These are phyloP conservation scores for Caenorhabditis sulstoni DNA, from an alignment of 2,888 invertebrate genomes.

Conservation along the genomic window DNA sequence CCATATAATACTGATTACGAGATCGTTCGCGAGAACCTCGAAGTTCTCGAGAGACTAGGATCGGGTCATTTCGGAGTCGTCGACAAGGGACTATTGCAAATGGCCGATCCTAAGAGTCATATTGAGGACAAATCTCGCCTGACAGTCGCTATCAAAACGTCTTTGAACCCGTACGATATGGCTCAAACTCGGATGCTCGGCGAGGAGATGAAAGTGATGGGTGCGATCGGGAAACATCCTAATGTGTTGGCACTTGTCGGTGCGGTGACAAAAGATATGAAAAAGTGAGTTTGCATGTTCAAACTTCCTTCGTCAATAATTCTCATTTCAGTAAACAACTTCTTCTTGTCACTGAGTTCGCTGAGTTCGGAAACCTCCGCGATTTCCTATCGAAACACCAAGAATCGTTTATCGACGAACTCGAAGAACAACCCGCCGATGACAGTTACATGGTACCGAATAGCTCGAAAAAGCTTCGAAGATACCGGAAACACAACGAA, in stretches of 20 bases:
- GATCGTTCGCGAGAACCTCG: slow-evolving; percentile 45
- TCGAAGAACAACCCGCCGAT: slow-evolving; percentile 19
- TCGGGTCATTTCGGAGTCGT: slow-evolving; percentile 67
- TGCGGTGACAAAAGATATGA: slow-evolving; percentile 65
- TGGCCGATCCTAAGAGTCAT: slow-evolving; percentile 49
- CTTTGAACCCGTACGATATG: slow-evolving; percentile 48
- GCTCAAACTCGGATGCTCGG: slow-evolving; percentile 61
- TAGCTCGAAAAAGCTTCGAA: slow-evolving; percentile 34
- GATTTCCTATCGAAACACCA: slow-evolving; percentile 46
- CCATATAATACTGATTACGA: slow-evolving; percentile 58
- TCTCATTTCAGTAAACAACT: slow-evolving; percentile 60
- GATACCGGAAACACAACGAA: slow-evolving; percentile 27
- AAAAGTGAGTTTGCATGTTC: slow-evolving; percentile 43
- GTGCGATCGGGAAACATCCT: slow-evolving; percentile 67
- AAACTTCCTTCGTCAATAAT: background rate
- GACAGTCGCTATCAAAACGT: slow-evolving; percentile 66
- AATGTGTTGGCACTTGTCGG: slow-evolving; percentile 70
- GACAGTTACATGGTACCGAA: slow-evolving; percentile 56
- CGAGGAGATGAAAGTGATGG: slow-evolving; percentile 70
- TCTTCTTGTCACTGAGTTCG: slow-evolving; percentile 62
- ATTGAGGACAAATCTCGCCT: slow-evolving; percentile 48
- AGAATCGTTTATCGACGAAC: slow-evolving; percentile 49
- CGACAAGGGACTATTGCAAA: slow-evolving; percentile 54
- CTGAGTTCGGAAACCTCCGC: slow-evolving; percentile 61
- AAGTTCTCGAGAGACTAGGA: slow-evolving; percentile 55